Conservation (phyloP, 2,113 vertebrate genomes). For the Mandrillus leucophaeus region DNA sequence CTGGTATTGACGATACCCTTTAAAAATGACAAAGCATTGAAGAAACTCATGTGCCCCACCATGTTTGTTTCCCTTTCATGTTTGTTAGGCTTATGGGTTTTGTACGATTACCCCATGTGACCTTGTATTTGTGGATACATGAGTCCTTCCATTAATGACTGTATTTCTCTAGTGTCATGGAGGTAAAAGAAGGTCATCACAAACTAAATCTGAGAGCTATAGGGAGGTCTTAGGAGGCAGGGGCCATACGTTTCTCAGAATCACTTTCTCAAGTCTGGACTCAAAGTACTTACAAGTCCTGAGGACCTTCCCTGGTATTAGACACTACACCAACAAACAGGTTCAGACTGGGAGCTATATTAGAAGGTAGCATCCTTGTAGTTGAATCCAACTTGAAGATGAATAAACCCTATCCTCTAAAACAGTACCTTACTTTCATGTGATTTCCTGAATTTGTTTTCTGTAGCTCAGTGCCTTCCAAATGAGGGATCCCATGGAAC, state of each 20-base stretch:
- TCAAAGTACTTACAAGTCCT: neutral
- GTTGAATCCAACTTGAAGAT: neutral
- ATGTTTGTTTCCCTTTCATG: neutral
- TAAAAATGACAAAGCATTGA: neutral
- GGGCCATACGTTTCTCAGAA: neutral
- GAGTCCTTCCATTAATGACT: neutral
- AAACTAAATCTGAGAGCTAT: neutral
- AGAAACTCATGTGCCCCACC: neutral
- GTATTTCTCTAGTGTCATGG: neutral
- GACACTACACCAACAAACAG: neutral
- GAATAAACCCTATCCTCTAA: neutral
- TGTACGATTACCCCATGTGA: accelerated
- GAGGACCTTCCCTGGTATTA: neutral
- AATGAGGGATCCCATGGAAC: neutral
- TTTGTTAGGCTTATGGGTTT: neutral
- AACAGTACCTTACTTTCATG: neutral
- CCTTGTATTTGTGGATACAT: neutral
- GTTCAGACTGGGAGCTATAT: neutral
- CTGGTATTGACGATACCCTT: neutral
- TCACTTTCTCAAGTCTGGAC: neutral
- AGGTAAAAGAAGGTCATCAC: neutral
- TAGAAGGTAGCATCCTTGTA: neutral
- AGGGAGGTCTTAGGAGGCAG: neutral
- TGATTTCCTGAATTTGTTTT: conserved; percentile 3
- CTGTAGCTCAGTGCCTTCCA: neutral